phyloP scores from a whole-genome alignment of 2,888 invertebrate genomes.

The Lamellibrachia satsuma region DNA sequence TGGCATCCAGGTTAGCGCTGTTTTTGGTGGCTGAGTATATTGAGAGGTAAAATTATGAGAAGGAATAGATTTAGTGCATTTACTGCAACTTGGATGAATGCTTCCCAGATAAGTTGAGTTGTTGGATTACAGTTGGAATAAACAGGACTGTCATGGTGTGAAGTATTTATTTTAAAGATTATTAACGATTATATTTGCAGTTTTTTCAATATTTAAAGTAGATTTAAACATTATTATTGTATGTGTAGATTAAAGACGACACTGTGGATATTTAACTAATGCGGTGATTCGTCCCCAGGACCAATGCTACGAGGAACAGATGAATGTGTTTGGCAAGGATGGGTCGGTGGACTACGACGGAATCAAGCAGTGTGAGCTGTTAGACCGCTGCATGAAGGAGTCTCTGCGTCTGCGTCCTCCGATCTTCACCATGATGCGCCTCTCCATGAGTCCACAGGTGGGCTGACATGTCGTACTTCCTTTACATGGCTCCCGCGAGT shows the following conservation, averaged over 20 bases:
- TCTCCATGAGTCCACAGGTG: constrained; percentile 44
- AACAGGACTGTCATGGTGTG: too few relatives aligned
- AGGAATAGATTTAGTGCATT: too few relatives aligned
- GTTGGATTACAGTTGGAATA: too few relatives aligned
- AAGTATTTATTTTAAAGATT: too few relatives aligned
- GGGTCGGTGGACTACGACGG: constrained; percentile 47
- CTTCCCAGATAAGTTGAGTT: too few relatives aligned
- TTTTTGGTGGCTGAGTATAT: too few relatives aligned
- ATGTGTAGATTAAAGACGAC: neutral
- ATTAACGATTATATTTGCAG: too few relatives aligned
- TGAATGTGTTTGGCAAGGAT: constrained; percentile 39
- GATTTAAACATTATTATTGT: too few relatives aligned
- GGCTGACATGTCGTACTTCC: neutral
- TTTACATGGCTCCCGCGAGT: neutral
- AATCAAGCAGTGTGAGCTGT: constrained; percentile 51
- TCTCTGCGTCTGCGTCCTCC: constrained; percentile 57
- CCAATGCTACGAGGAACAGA: constrained; percentile 51
- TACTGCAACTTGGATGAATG: too few relatives aligned
- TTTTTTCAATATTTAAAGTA: too few relatives aligned
- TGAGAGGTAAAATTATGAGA: too few relatives aligned
- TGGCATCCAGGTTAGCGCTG: too few relatives aligned
- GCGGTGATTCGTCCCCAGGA: constrained; percentile 39
- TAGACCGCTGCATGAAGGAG: constrained; percentile 58
- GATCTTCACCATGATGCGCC: constrained; percentile 59
- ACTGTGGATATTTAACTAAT: constrained; percentile 21